Conservation (phyloP, 2,797 vertebrate genomes). For the Sebastolobus alascanus region DNA sequence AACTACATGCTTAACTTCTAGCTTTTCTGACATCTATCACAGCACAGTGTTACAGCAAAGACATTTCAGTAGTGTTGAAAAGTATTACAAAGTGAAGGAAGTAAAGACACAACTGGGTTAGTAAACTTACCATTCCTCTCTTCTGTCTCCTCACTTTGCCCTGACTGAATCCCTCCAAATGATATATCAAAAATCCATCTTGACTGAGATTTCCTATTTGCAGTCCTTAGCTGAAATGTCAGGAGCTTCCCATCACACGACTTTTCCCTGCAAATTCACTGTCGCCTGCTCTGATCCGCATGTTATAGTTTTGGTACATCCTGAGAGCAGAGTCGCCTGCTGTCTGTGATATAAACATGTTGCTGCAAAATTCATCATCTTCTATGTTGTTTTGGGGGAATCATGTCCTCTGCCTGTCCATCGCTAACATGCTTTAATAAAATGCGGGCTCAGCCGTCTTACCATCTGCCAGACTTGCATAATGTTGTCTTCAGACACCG, state of each 20-base stretch:
- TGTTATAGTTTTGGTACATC: neutral
- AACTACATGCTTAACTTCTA: neutral
- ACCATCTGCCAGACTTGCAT: constrained; percentile 99
- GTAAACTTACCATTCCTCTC: constrained; percentile 10
- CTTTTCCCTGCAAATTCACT: neutral
- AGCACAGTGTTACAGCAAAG: neutral
- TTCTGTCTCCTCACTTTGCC: constrained; percentile 4
- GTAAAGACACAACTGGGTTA: neutral
- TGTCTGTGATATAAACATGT: neutral
- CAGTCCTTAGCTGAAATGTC: neutral
- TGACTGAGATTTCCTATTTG: constrained; percentile 13
- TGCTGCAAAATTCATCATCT: neutral
- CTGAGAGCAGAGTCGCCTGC: neutral
- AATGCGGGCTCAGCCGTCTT: constrained; percentile 23
- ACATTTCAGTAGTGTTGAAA: neutral
- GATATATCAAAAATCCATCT: neutral
- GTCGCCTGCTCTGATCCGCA: neutral
- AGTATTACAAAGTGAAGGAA: neutral
- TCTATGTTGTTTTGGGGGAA: neutral
- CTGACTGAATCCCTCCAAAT: constrained; percentile 16
- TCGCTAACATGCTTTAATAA: neutral
- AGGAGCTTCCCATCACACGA: neutral
- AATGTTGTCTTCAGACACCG: constrained; percentile 97
- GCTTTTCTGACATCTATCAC: neutral
- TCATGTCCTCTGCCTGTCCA: neutral